Evolutionary conservation across 2,888 invertebrate genomes (phyloP).

Genomic region (Meandrusa payeni): DNA sequence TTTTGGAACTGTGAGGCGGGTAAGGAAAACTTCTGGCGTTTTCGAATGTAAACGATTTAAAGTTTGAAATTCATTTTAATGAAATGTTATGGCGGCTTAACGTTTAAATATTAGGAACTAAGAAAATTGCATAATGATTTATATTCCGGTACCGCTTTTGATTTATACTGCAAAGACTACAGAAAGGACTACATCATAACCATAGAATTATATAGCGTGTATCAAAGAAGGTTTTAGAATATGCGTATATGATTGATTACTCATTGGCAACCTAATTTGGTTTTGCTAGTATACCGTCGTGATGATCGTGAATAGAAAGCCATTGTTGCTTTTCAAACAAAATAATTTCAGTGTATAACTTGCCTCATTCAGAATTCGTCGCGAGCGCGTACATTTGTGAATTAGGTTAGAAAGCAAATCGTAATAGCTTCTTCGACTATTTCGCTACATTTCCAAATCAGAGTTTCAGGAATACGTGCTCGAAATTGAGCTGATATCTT

Average conservation of each 20-base stretch:
- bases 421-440: constrained; percentile 4
- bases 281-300: too few species aligned
- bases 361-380: not conserved
- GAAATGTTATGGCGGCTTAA: not conserved
- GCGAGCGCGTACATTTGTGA: not conserved
- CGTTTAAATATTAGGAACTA: not conserved
- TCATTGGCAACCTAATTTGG: too few species aligned
- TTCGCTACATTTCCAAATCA: constrained; percentile 6
- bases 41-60: constrained; percentile 19
- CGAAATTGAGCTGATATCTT: constrained; percentile 9
- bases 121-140: not conserved
- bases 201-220: too few species aligned
- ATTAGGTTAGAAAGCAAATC: constrained; percentile 10
- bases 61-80: constrained; percentile 14
- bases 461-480: constrained; percentile 1
- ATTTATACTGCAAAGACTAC: too few species aligned
- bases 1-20: constrained; percentile 10
- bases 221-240: too few species aligned
- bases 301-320: too few species aligned
- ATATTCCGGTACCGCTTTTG: too few species aligned
- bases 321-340: too few species aligned
- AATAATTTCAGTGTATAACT: too few species aligned
- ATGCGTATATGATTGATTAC: too few species aligned
- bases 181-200: too few species aligned
- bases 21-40: constrained; percentile 18